A percentile compares a stretch with the other conserved stretches of the same genome.
Conservation (phyloP, 2,888 invertebrate species). For the Philonicus albiceps region DNA sequence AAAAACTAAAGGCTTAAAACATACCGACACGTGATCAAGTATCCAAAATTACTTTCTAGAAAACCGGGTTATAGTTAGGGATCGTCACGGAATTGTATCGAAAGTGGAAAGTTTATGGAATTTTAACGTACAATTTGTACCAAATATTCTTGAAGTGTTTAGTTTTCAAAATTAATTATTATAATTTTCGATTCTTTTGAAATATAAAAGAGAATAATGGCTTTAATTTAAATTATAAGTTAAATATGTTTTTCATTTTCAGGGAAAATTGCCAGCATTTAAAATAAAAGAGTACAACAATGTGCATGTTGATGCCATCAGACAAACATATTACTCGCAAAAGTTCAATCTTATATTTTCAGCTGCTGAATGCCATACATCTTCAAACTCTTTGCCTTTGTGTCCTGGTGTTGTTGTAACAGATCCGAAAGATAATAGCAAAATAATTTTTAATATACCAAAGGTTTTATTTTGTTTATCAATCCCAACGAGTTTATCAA, state of each 20-base stretch:
- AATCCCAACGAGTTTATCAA: not conserved
- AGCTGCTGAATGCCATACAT: constrained; percentile 66
- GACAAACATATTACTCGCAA: constrained; percentile 74
- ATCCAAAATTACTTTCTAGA: too few species aligned
- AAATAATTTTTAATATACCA: constrained; percentile 20
- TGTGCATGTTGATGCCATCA: constrained; percentile 74
- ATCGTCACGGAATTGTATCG: too few species aligned
- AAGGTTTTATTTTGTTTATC: not conserved
- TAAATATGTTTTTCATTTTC: not conserved
- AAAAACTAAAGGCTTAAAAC: too few species aligned
- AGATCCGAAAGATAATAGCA: not conserved
- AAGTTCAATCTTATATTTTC: constrained; percentile 74
- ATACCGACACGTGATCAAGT: too few species aligned
- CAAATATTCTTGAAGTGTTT: too few species aligned
- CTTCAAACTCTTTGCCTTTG: not conserved
- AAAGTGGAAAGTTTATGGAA: too few species aligned
- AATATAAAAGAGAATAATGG: not conserved
- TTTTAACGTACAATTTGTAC: too few species aligned
- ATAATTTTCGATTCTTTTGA: too few species aligned
- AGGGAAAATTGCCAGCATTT: constrained; percentile 66
- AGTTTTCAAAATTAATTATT: too few species aligned
- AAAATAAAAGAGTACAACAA: constrained; percentile 66
- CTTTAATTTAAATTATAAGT: not conserved
- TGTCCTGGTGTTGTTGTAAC: not conserved
- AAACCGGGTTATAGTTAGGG: too few species aligned